These are phyloP conservation scores for Hephaestus fuliginosus DNA, from an alignment of 2,797 vertebrate species.

Conservation along the genomic window DNA sequence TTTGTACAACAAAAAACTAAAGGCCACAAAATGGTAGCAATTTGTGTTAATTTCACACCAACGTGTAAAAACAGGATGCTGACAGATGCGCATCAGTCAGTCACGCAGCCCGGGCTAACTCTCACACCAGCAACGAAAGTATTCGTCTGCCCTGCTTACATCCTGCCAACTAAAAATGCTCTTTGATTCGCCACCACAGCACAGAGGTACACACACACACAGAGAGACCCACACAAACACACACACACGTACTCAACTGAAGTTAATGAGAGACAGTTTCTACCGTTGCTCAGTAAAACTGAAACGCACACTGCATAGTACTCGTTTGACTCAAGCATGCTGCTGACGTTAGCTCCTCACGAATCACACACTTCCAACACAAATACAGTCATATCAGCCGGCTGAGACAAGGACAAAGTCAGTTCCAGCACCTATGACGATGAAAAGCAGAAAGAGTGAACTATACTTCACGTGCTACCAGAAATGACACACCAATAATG, in stretches of 20 bases:
- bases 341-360: neutral
- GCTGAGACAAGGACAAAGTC: constrained; percentile 6
- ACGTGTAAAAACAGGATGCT: constrained; percentile 63
- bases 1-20: neutral
- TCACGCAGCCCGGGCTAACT: neutral
- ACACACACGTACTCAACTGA: constrained; percentile 1
- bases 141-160: constrained; percentile 20
- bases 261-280: constrained; percentile 29
- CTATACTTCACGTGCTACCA: constrained; percentile 3
- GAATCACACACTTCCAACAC: neutral
- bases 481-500: neutral
- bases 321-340: constrained; percentile 40
- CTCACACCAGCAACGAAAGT: constrained; percentile 29
- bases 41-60: constrained; percentile 25
- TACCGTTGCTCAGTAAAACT: constrained; percentile 34
- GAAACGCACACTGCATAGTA: constrained; percentile 24
- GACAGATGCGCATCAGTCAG: constrained; percentile 18
- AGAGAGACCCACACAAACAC: neutral
- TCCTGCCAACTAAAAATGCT: constrained; percentile 50
- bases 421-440: neutral
- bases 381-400: neutral
- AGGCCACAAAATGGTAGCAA: neutral
- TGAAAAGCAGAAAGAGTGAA: constrained; percentile 14
- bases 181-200: constrained; percentile 17
- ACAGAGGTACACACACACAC: neutral